phyloP scores from a whole-genome alignment of 2,888 invertebrate genomes.

The Hirudinaria manillensis region DNA sequence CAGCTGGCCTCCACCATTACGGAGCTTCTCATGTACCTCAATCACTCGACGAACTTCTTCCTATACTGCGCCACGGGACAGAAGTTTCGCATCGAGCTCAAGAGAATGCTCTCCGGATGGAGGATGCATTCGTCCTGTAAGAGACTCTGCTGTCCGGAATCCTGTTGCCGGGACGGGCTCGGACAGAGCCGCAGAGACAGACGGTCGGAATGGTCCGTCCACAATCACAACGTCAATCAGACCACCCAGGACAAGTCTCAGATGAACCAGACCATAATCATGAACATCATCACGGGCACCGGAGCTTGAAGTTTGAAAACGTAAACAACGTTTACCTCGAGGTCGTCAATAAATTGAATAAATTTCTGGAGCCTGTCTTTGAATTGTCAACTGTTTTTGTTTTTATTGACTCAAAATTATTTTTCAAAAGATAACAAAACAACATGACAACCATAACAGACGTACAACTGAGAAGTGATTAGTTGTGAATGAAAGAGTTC shows the following conservation, averaged over 20 bases:
- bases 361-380: no score
- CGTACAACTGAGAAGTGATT: no score
- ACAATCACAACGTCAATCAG: background rate
- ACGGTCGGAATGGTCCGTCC: background rate
- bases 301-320: background rate
- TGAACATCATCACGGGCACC: background rate
- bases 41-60: conserved; percentile 50
- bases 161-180: background rate
- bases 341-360: no score
- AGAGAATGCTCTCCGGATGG: background rate
- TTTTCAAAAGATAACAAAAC: no score
- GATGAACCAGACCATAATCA: conserved; percentile 2
- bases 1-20: conserved; percentile 45
- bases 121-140: background rate
- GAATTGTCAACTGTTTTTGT: no score
- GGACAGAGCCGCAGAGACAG: background rate
- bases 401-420: no score
- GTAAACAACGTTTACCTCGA: no score
- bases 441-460: no score
- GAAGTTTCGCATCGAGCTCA: conserved; percentile 38
- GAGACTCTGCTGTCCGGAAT: background rate
- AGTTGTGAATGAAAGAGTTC: no score
- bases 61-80: conserved; percentile 41
- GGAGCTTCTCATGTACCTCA: conserved; percentile 49
- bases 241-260: conserved; percentile 3